Conservation (phyloP, 2,113 vertebrate species). For the Syngnathus floridae region DNA sequence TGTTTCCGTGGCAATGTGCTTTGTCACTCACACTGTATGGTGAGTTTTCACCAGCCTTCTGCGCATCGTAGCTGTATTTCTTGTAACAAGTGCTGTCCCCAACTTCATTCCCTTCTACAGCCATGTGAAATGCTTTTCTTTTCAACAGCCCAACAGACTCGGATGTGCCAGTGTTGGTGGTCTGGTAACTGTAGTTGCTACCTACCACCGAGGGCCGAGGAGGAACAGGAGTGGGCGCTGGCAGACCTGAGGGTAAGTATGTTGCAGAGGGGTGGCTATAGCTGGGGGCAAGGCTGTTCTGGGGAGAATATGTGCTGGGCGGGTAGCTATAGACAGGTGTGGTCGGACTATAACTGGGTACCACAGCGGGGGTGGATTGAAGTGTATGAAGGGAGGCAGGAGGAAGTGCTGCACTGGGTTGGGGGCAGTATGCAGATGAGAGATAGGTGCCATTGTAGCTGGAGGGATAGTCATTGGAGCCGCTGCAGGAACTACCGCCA, state of each 20-base stretch:
- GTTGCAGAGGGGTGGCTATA: conserved; percentile 78
- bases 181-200: conserved; percentile 81
- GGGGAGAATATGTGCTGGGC: conserved; percentile 68
- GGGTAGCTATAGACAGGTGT: conserved; percentile 84
- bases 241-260: conserved; percentile 81
- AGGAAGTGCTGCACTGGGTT: conserved; percentile 74
- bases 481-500: conserved; percentile 69
- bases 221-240: conserved; percentile 79
- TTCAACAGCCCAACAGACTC: conserved; percentile 78
- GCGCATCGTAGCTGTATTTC: conserved; percentile 83
- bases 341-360: conserved; percentile 80
- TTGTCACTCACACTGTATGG: conserved; percentile 76
- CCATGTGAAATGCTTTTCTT: conserved; percentile 85
- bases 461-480: conserved; percentile 76
- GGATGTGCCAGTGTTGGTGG: conserved; percentile 58
- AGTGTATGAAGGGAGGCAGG: conserved; percentile 72
- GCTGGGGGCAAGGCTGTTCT: conserved; percentile 68
- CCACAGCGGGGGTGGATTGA: conserved; percentile 71
- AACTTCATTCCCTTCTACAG: conserved; percentile 71
- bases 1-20: conserved; percentile 79
- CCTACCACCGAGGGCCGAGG: conserved; percentile 74
- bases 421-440: conserved; percentile 84
- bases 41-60: conserved; percentile 74
- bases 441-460: conserved; percentile 84
- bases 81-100: conserved; percentile 74